phyloP scores from a whole-genome alignment of 2,797 vertebrate species.

The Clarias platycephalus region DNA sequence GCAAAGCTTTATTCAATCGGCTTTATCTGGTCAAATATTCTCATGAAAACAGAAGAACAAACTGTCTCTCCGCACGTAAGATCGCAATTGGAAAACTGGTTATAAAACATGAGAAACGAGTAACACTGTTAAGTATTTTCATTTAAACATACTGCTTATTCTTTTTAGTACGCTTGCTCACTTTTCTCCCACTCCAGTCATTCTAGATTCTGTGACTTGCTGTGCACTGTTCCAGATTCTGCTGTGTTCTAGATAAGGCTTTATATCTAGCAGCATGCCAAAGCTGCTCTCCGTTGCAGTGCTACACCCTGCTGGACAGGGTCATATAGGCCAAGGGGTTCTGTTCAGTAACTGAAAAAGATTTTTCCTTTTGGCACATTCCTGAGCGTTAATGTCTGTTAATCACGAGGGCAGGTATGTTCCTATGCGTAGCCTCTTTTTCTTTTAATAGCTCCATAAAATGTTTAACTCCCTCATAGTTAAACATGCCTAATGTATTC shows the following conservation, averaged over 20 bases:
- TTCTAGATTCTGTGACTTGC: constrained; percentile 15
- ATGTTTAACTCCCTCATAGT: neutral
- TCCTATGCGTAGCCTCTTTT: constrained; percentile 11
- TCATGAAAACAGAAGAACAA: neutral
- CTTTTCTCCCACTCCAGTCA: neutral
- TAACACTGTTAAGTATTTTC: neutral
- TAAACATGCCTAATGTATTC: constrained; percentile 23
- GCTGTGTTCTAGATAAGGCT: constrained; percentile 30
- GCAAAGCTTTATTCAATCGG: constrained; percentile 13
- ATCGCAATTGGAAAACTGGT: neutral
- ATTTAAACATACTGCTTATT: neutral
- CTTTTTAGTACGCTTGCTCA: constrained; percentile 13
- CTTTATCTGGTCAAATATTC: neutral
- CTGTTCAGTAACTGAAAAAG: constrained; percentile 3
- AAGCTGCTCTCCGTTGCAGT: constrained; percentile 40
- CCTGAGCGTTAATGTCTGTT: constrained; percentile 3
- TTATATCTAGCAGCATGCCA: constrained; percentile 19
- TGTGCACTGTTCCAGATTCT: constrained; percentile 25
- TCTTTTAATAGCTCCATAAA: neutral
- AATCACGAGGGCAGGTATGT: neutral
- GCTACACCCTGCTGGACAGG: constrained; percentile 60
- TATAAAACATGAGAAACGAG: neutral
- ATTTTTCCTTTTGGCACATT: constrained; percentile 16
- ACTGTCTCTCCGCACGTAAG: neutral
- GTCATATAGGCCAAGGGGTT: constrained; percentile 28